Base-by-base conservation (phyloP, 2,797 vertebrate species). In the Argentina silus region DNA sequence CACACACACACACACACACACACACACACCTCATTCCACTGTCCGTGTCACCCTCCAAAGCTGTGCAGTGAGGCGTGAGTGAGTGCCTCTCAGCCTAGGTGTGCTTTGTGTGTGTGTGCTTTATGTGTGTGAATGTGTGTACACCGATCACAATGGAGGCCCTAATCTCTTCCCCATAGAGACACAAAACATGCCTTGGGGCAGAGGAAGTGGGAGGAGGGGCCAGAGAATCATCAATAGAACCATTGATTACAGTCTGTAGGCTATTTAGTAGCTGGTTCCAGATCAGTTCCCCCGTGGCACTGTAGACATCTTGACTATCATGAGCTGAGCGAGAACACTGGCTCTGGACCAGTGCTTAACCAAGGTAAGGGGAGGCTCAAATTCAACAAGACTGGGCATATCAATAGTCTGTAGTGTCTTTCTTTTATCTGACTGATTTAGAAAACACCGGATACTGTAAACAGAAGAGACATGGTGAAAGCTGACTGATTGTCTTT, bases 141-240 rank as follows among this genome's bases (percentile, higher is more conserved):
- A 48, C 64, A 81, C 71, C 47, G 79, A 76, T 79, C 79, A 89
- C 88, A 89, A 87, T 80, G 67, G 82, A 80, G 80, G 83, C 88
- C 66, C 82, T 88, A 91, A 91, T 90, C 86, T 81, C 74, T 86
- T 62, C 66, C 78, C 86, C 63, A 51, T 77, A 72, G 79, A 83
- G 83, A 82, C 78, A 74, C 70, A 69, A 61, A 71, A 62, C 53
- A 72, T 74, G 77, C 85, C 85, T 85, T 72, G 85, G 79, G 88
- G 85, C 77, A 56, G 77, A 72, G 68, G 70, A 73, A 78, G 72
- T 65, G 71, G 82, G 77, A 78, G 84, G 78, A 87, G 87, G 51
- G 60, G 87, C 80, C 7, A 12, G 19, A 21, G 21, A 36, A 86
- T 76, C 80, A 86, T 87, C 81, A 77, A 84, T 83, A 74, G 78